Evolutionary conservation across 2,888 invertebrate genomes (phyloP), one percentile per base, ranked within the genome.

Genomic region (Scaptomyza caliginosa): DNA sequence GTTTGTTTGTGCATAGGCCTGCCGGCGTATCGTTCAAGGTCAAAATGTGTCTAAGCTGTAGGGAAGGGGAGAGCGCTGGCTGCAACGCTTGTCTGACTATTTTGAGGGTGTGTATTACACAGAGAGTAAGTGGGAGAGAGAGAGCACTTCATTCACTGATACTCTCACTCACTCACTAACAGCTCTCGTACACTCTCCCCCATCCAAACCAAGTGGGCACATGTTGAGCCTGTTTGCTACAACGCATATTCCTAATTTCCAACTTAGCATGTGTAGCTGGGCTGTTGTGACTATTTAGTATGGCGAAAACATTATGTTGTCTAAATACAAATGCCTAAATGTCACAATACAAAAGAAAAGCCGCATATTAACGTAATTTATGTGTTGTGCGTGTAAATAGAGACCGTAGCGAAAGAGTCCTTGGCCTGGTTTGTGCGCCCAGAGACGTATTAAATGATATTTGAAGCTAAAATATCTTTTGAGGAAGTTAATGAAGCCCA

Each of bases 181-280:
- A n/a, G 13, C 2, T 56, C 40, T 36, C 38, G 23, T 13, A 17
- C 32, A 4, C 36, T 28, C 30, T n/a, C 49, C 42, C 32, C 26
- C 17, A n/a, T n/a, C n/a, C n/a, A n/a, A n/a, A n/a, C n/a, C 49
- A 54, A 63, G 58, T 24, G 32, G 28, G 28, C 8, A 28, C n/a
- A 36, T 32, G 46, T 64, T 64, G 48, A 64, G 64, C 56, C 56
- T 55, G 36, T 51, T 57, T 64, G 38, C 60, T 76, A 67, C 69
- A 55, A 76, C 70, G 77, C 77, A 75, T 48, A 55, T 76, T 73
- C 69, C 48, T 51, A 50, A n/a, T n/a, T n/a, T n/a, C n/a, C n/a
- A n/a, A n/a, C n/a, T n/a, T n/a, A n/a, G n/a, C n/a, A n/a, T n/a
- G n/a, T n/a, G n/a, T n/a, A n/a, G n/a, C n/a, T n/a, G n/a, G n/a